Base-by-base conservation (phyloP, 2,797 vertebrate species). In the Poliocrania exsul region DNA sequence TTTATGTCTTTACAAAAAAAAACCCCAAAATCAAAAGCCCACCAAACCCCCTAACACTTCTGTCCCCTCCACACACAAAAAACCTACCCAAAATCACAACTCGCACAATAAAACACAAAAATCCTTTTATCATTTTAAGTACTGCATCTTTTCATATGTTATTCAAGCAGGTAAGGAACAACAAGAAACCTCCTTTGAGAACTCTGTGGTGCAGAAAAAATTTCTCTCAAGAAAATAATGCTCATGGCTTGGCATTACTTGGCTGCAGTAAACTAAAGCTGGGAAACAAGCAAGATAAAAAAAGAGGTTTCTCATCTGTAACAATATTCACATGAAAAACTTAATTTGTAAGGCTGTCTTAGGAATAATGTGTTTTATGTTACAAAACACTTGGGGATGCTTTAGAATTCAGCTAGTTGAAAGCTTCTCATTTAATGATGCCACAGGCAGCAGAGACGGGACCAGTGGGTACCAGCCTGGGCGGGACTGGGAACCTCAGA, bases 51-150 rank as follows among this genome's bases (percentile, higher is more conserved):
- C 10, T 47, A 65, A 58, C 11, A 58, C 2, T 1, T 13, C 50
- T 33, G 29, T 47, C 12, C 7, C 5, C 3, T 19, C 3, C 5
- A 7, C 13, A 4, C 9, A 50, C 38, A 54, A 29, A n/a, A 10
- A 0, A 0, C 0, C 2, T n/a, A n/a, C 5, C 7, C 3, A 13
- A 37, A 50, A 31, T 16, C 15, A 49, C 5, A 80, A 16, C 13
- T 21, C 33, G n/a, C 28, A 56, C 3, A 44, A 31, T 9, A 70
- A 23, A 25, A 9, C 1, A 0, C 5, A 15, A 17, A 75, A 46
- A 53, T 31, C 28, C 10, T 44, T 46, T 24, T 19, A 23, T 6
- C 15, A 62, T 75, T 78, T 78, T 57, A n/a, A 79, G 6, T 61
- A 71, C 40, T 75, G 33, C 11, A 60, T 23, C 25, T 72, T 74